Evolutionary conservation across 2,797 vertebrate genomes (phyloP).

Genomic region (Lithobates pipiens): DNA sequence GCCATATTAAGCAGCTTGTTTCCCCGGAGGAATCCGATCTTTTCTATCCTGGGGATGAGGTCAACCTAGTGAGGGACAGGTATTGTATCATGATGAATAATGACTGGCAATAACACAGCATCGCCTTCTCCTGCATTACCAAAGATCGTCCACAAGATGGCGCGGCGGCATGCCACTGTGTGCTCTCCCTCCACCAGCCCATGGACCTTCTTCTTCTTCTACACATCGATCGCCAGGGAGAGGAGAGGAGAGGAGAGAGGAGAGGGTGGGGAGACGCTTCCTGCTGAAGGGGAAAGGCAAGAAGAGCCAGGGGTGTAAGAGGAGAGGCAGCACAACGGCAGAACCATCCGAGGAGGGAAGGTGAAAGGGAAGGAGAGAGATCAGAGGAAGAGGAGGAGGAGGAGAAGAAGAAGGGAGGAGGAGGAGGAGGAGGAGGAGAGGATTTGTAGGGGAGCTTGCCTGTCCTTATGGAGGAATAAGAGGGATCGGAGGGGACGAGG

Average conservation of each 20-base stretch:
- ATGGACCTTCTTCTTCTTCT: constrained; percentile 22
- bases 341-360: not conserved
- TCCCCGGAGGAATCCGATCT: constrained; percentile 23
- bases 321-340: constrained; percentile 18
- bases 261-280: constrained; percentile 56
- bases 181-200: not conserved
- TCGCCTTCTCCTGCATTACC: not conserved
- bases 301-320: constrained; percentile 22
- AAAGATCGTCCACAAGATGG: constrained; percentile 31
- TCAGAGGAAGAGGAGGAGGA: not conserved
- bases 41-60: constrained; percentile 38
- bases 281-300: constrained; percentile 46
- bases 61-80: constrained; percentile 45
- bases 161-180: not conserved
- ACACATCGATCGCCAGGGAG: constrained; percentile 49
- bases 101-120: constrained; percentile 4
- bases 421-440: constrained; percentile 6
- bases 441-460: constrained; percentile 26
- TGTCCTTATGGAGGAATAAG: constrained; percentile 55
- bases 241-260: not conserved
- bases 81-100: constrained; percentile 59
- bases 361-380: constrained; percentile 9
- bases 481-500: constrained; percentile 18
- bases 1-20: constrained; percentile 27
- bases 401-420: not conserved